phyloP scores from a whole-genome alignment of 2,113 vertebrate genomes.

The Eulacestoma nigropectus region DNA sequence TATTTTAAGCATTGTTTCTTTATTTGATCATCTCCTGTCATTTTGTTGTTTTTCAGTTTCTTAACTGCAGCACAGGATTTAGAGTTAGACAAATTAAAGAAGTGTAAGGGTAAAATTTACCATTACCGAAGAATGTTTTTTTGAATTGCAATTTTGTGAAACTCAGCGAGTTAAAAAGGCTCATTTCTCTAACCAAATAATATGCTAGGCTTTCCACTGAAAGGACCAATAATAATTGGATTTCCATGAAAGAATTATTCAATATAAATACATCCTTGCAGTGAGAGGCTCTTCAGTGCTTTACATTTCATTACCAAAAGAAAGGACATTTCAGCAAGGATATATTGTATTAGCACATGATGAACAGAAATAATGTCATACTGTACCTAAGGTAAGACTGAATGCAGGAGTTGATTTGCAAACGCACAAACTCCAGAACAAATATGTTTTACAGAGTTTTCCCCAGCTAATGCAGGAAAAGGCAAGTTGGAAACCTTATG shows the following conservation, averaged over 20 bases:
- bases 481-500: fast-evolving
- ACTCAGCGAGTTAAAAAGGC: not conserved
- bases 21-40: not conserved
- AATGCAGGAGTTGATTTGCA: not conserved
- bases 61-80: not conserved
- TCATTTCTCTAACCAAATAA: not conserved
- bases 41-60: not conserved
- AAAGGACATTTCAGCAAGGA: not conserved
- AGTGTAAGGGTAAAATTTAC: not conserved
- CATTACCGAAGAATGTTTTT: not conserved
- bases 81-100: not conserved
- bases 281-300: not conserved
- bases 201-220: not conserved
- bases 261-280: not conserved
- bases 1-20: not conserved
- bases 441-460: not conserved
- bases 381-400: not conserved
- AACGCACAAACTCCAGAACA: not conserved
- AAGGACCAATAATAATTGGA: not conserved
- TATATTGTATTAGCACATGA: not conserved
- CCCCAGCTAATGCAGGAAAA: not conserved
- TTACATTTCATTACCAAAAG: not conserved
- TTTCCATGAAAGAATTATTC: not conserved
- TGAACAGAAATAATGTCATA: not conserved
- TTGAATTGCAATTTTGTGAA: not conserved